A percentile compares a stretch with the other conserved stretches of the same genome.
Evolutionary conservation across 2,888 invertebrate species (phyloP).

Genomic region (Hipparchia semele): DNA sequence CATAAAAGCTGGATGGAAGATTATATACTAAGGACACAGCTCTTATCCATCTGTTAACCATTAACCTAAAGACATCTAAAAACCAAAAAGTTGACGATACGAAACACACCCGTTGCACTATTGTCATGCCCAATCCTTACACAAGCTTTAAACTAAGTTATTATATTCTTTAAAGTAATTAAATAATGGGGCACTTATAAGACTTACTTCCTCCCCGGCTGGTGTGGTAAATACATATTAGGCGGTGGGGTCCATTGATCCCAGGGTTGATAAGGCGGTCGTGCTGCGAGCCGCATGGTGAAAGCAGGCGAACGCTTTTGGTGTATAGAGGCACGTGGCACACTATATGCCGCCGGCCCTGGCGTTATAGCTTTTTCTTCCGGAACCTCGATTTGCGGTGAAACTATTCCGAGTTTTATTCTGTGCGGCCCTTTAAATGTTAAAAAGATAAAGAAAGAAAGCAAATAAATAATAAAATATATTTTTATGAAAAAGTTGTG

Average conservation of each 20-base stretch:
- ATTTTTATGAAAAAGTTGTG: no score
- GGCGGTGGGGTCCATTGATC: conserved; percentile 72
- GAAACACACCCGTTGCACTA: no score
- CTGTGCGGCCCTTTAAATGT: conserved; percentile 48
- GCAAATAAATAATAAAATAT: no score
- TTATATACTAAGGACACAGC: no score
- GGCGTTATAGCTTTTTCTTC: conserved; percentile 50
- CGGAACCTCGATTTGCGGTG: conserved; percentile 48
- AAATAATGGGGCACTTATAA: no score
- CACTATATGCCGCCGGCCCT: conserved; percentile 58
- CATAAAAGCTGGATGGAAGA: no score
- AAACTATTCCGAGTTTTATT: conserved; percentile 58
- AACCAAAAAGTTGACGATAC: no score
- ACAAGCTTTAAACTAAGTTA: neutral
- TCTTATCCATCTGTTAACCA: no score
- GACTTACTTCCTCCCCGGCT: conserved; percentile 51
- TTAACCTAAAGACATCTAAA: no score
- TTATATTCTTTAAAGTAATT: no score
- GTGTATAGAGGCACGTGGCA: conserved; percentile 43
- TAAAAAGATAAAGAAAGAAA: neutral
- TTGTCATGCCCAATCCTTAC: neutral
- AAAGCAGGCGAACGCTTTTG: conserved; percentile 61
- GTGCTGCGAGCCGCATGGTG: conserved; percentile 53
- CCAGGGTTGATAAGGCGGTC: conserved; percentile 56
- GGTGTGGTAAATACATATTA: conserved; percentile 68